A percentile compares a stretch with the other conserved stretches of the same genome.
Conservation (phyloP, 1,140 invertebrate genomes). For the Campoletis sonorensis region DNA sequence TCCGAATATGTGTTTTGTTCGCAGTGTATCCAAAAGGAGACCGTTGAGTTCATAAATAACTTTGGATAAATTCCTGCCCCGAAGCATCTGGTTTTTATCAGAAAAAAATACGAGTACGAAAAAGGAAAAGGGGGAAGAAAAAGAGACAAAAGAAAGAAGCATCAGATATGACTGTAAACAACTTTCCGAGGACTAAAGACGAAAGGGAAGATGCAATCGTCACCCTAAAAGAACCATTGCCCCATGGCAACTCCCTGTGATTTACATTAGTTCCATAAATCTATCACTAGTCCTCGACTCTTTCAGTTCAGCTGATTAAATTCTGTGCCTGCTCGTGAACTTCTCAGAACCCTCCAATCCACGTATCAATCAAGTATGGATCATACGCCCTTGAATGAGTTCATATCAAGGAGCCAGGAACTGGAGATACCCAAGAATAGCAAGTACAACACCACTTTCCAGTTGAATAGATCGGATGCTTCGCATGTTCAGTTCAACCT, state of each 20-base stretch:
- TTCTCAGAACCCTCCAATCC: too few species aligned
- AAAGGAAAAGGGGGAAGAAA: neutral
- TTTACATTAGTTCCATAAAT: too few species aligned
- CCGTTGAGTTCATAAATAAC: conserved; percentile 32
- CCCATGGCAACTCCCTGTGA: too few species aligned
- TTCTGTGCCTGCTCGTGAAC: too few species aligned
- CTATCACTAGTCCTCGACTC: too few species aligned
- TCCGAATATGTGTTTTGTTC: conserved; percentile 1
- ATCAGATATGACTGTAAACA: conserved; percentile 14
- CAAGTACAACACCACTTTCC: conserved; percentile 61
- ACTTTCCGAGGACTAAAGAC: neutral
- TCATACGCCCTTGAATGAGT: too few species aligned
- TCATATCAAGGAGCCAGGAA: conserved; percentile 25
- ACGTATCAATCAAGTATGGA: too few species aligned
- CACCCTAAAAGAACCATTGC: neutral
- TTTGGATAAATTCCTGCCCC: neutral
- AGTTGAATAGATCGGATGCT: neutral
- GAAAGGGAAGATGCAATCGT: conserved; percentile 19
- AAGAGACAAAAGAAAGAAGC: neutral
- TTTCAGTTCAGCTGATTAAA: too few species aligned
- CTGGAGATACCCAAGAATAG: conserved; percentile 49
- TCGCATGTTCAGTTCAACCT: too few species aligned
- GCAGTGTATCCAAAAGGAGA: neutral
- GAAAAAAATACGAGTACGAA: neutral
- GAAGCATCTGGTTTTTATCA: conserved; percentile 16